Conservation (phyloP, 2,888 invertebrate genomes). For the Blastobasis lacticolella region DNA sequence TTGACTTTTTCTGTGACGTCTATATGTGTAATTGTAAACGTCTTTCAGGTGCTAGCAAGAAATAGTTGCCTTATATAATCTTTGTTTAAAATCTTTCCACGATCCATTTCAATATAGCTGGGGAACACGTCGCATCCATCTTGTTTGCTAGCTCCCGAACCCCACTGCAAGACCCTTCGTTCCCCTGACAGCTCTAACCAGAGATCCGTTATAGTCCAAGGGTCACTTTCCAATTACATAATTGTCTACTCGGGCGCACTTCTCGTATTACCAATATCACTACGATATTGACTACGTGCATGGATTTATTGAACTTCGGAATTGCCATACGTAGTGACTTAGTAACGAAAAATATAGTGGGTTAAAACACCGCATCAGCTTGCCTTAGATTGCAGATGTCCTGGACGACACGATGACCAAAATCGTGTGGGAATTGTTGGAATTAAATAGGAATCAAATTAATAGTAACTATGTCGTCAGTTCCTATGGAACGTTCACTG, state of each 20-base stretch:
- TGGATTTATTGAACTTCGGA: neutral
- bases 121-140: too few species aligned
- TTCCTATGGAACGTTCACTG: too few species aligned
- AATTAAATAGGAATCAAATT: too few species aligned
- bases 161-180: too few species aligned
- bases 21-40: neutral
- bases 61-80: neutral
- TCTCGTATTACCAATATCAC: conserved; percentile 32
- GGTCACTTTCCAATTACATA: conserved; percentile 49
- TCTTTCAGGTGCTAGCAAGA: neutral
- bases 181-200: conserved; percentile 47
- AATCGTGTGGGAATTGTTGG: too few species aligned
- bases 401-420: too few species aligned
- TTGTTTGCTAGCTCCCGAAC: too few species aligned
- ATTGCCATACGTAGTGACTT: too few species aligned
- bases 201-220: conserved; percentile 59
- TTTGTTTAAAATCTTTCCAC: neutral
- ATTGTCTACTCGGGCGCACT: conserved; percentile 43
- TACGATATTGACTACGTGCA: conserved; percentile 15
- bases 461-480: too few species aligned
- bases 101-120: conserved; percentile 1
- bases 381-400: too few species aligned
- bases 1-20: neutral
- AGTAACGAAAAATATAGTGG: too few species aligned
- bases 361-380: too few species aligned